Evolutionary conservation across 1,140 invertebrate genomes (phyloP), one percentile per base, ranked within the genome.

Genomic region (Triops cancriformis): DNA sequence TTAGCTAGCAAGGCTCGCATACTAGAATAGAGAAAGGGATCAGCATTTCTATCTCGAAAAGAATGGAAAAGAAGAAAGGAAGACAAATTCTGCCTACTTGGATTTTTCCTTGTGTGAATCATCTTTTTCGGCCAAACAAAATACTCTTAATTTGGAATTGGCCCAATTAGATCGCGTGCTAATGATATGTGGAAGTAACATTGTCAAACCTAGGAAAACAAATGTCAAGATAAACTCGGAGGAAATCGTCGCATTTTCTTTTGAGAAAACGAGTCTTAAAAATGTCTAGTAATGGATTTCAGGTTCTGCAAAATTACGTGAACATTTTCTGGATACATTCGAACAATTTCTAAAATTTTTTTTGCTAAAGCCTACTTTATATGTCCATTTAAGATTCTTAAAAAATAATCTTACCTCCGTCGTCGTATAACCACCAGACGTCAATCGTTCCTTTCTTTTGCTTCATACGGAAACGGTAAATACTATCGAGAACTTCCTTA

Each of bases 391-490:
- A n/a, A n/a, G n/a, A n/a, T n/a, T n/a, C n/a, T 23, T 18, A 78
- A 78, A 18, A 0, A 77, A 9, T 42, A 27, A 9, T 37, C 10
- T 80, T 81, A 85, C 87, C 88, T 81, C 88, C 88, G 83, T 89
- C 88, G 83, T 89, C 88, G 82, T 87, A 89, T 6, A 89, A 82
- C 88, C 88, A 89, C 90, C 90, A 91, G 12, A 91, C 89, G 84
- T 91, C 89, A 78, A 91, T 90, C 0, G 86, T 86, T 37, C 87
- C 88, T 78, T 84, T 85, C 72, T 85, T 83, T 74, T 90, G 88
- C 73, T 87, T 87, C 73, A 83, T 83, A 74, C 86, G 84, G 83
- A 95, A 95, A 74, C 91, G 85, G 31, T 89, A 90, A 83, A 83
- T 77, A 74, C 82, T 80, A 75, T 83, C 82, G 1, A 84, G 75